Evolutionary conservation across 2,888 invertebrate species (phyloP), one percentile per base, ranked within the genome.

Genomic region (Mechanitis messenoides): DNA sequence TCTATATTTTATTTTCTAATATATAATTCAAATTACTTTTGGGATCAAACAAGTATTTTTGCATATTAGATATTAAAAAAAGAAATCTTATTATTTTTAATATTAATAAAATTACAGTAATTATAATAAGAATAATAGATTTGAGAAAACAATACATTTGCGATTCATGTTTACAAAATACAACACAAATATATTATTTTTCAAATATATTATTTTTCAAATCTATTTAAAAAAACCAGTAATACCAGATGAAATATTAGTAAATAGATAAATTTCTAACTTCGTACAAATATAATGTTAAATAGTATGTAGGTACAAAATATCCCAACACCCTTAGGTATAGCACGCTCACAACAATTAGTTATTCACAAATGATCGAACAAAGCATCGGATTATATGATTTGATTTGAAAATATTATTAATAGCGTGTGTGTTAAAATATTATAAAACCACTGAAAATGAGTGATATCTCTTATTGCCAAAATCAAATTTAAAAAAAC

Each of bases 341-440:
- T 79, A 77, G 81, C 85, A 84, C 87, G 88, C 87, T 87, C 87
- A 87, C 87, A 74, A 75, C 71, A 42, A 3, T 42, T 69, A 68
- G 81, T 84, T 83, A 84, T 76, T 77, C 65, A 83, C 76, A 74
- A 75, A 78, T 83, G 83, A 72, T 72, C 31, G 46, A 33, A 45
- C 61, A 35, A 62, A 61, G 64, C 59, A 45, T 59, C 45, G 42
- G 20, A 35, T 4, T 55, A 35, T 61, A 60, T 58, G 61, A 42
- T 33, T 58, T 50, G 20, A 5, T 20, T 35, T 5, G 6, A 35
- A 35, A 35, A 35, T 2, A 35, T 2, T 35, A 35, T 35, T 35
- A 35, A 35, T 35, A 5, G 4, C 35, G 35, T 35, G 35, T 5
- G 35, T 35, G 35, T 35, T 42, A 9, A 42, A 42, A 42, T 42